Conservation (phyloP, 2,888 invertebrate species). For the Gerris lacustris region DNA sequence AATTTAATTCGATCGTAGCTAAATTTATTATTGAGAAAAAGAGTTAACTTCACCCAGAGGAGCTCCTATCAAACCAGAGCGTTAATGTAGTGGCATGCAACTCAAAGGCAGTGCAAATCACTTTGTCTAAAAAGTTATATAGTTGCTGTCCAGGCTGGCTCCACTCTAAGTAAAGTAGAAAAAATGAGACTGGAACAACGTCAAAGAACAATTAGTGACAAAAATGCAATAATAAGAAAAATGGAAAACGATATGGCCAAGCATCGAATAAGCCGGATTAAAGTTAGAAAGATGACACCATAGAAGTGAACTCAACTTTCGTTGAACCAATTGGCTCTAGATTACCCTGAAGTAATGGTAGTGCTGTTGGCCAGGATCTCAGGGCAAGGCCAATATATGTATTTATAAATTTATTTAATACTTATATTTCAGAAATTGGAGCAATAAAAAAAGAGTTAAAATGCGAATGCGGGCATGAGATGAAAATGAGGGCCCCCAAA, state of each 20-base stretch:
- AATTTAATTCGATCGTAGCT: constrained; percentile 32
- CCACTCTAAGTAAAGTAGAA: constrained; percentile 11
- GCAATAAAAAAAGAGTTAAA: no score
- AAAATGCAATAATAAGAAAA: no score
- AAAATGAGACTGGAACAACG: no score
- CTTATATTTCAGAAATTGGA: no score
- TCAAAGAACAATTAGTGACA: no score
- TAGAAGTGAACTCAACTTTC: no score
- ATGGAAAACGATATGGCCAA: constrained; percentile 11
- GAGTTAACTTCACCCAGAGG: constrained; percentile 31
- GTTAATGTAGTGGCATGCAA: constrained; percentile 34
- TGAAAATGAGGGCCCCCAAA: no score
- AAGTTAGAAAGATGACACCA: background rate
- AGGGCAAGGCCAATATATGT: no score
- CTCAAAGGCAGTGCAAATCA: constrained; percentile 23
- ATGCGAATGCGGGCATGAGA: no score
- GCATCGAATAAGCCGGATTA: constrained; percentile 14
- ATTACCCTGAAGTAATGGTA: background rate
- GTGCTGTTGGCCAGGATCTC: constrained; percentile 9
- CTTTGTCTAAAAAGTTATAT: constrained; percentile 9
- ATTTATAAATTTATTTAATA: no score
- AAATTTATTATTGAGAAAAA: constrained; percentile 34
- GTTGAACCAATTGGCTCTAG: no score
- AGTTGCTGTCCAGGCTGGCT: constrained; percentile 13
- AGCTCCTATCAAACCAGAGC: constrained; percentile 33